phyloP scores from a whole-genome alignment of 2,888 invertebrate species.

The Zootermopsis nevadensis region DNA sequence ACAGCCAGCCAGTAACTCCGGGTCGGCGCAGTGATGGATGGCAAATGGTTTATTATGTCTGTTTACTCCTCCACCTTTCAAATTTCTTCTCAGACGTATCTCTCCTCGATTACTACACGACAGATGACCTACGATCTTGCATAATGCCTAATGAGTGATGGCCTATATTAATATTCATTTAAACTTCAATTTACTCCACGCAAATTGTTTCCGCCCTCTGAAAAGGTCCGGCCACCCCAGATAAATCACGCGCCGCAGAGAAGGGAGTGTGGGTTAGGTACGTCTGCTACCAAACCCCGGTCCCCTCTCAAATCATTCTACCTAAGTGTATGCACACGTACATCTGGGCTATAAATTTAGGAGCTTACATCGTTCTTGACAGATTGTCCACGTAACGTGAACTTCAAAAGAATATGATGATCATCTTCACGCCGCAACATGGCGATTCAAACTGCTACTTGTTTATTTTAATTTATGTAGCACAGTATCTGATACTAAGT shows the following conservation, averaged over 20 bases:
- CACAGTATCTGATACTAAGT: too few species aligned
- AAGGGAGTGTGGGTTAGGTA: background rate
- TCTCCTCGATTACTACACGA: constrained; percentile 36
- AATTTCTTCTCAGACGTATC: constrained; percentile 34
- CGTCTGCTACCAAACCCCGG: background rate
- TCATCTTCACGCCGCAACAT: too few species aligned
- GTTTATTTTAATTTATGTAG: too few species aligned
- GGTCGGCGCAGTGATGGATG: constrained; percentile 29
- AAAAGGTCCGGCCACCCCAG: constrained; percentile 37
- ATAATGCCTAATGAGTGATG: constrained; percentile 48
- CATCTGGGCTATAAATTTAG: constrained; percentile 4
- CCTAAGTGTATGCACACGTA: constrained; percentile 6
- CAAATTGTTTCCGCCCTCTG: constrained; percentile 46
- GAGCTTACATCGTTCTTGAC: background rate
- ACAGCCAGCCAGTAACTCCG: background rate
- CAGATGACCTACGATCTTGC: constrained; percentile 28
- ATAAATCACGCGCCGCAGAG: constrained; percentile 39
- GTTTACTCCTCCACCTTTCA: constrained; percentile 32
- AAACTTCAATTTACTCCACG: constrained; percentile 48
- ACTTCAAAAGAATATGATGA: background rate
- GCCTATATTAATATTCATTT: constrained; percentile 49
- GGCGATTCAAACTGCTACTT: too few species aligned
- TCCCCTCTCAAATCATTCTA: constrained; percentile 22
- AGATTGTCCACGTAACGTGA: background rate
- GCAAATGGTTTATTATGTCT: constrained; percentile 11